A percentile compares a stretch with the other conserved stretches of the same genome.
These are phyloP conservation scores for Gasterosteus nipponicus DNA, from an alignment of 2,113 vertebrate genomes.

Conservation along the genomic window DNA sequence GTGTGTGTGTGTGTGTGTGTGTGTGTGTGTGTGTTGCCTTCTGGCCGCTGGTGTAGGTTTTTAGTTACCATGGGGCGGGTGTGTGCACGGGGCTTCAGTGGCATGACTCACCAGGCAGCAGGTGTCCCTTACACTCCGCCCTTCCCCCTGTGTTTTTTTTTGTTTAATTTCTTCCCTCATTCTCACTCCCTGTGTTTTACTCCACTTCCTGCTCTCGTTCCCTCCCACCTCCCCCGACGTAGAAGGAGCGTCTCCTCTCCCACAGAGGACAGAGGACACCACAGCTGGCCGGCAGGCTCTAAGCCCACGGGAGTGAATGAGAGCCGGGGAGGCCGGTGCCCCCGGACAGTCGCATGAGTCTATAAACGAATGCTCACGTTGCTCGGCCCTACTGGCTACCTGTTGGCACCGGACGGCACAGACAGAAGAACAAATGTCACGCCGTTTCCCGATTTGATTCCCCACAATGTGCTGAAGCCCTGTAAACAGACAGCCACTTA, in stretches of 20 bases:
- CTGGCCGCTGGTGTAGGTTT: slow-evolving; percentile 6
- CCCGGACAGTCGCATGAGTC: slow-evolving; percentile 1
- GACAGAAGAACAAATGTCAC: too few relatives aligned
- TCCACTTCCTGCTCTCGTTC: slow-evolving; percentile 16
- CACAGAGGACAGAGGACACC: background rate
- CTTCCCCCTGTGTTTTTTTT: slow-evolving; percentile 3
- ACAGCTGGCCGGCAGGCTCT: slow-evolving; percentile 34
- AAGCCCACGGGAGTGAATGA: background rate
- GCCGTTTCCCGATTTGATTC: too few relatives aligned
- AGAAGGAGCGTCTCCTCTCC: slow-evolving; percentile 34
- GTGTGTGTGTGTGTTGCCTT: slow-evolving; percentile 2
- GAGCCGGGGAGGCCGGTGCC: background rate
- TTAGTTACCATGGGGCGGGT: slow-evolving; percentile 22
- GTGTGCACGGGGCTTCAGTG: slow-evolving; percentile 55
- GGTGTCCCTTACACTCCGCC: slow-evolving; percentile 74
- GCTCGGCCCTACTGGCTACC: too few relatives aligned
- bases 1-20: background rate
- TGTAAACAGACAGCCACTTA: too few relatives aligned
- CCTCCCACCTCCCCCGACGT: background rate
- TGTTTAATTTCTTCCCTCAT: slow-evolving; percentile 13
- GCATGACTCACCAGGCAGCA: slow-evolving; percentile 80
- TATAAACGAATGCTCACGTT: too few relatives aligned
- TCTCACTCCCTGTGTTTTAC: slow-evolving; percentile 27
- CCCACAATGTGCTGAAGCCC: too few relatives aligned
- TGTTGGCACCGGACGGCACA: too few relatives aligned